Conservation (phyloP, 2,797 vertebrate genomes). For the Dromococcyx pavoninus region DNA sequence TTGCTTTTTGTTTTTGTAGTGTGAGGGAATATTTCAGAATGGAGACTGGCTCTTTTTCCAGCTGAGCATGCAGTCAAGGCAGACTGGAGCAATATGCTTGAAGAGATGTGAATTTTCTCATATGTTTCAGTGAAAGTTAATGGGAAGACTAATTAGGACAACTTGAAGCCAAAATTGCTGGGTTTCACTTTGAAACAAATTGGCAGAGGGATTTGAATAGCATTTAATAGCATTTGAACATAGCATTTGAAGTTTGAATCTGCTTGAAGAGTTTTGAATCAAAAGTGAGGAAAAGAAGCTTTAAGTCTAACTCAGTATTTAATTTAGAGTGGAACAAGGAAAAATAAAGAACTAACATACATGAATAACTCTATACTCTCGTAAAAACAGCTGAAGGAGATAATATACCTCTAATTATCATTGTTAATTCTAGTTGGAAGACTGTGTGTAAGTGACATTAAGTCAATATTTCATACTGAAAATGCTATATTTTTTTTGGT, state of each 20-base stretch:
- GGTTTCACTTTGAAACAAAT: background rate
- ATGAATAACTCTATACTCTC: background rate
- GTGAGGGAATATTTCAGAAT: background rate
- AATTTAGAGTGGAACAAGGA: background rate
- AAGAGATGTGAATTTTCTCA: slow-evolving; percentile 30
- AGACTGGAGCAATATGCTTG: slow-evolving; percentile 45
- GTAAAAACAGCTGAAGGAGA: background rate
- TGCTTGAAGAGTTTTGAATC: background rate
- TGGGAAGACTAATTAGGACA: slow-evolving; percentile 39
- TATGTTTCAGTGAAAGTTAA: slow-evolving; percentile 1
- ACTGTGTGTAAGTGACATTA: background rate
- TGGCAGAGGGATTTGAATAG: too few relatives aligned
- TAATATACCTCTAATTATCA: background rate
- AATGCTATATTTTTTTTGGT: background rate
- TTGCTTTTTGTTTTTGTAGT: background rate
- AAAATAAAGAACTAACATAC: background rate
- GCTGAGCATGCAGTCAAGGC: background rate
- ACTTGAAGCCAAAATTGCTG: slow-evolving; percentile 36
- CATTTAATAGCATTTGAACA: too few relatives aligned
- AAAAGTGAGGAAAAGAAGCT: background rate
- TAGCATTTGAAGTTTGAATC: background rate
- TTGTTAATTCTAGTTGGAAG: background rate
- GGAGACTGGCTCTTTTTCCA: background rate
- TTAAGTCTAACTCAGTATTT: background rate
- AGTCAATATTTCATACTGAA: background rate